These are phyloP conservation scores for Buceros bicornis DNA, from an alignment of 2,797 vertebrate species.

Conservation along the genomic window DNA sequence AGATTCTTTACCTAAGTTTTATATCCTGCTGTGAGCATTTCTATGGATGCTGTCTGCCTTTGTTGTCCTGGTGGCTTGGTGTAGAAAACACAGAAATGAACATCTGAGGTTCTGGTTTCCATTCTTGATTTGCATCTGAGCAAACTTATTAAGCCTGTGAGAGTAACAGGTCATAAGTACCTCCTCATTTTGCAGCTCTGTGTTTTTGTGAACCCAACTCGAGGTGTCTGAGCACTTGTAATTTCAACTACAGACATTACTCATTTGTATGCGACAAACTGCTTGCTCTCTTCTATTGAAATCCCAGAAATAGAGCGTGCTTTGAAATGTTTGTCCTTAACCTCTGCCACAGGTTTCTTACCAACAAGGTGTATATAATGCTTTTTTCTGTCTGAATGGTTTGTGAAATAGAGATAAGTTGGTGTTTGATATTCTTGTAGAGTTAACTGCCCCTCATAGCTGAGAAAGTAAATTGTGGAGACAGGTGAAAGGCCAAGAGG, in stretches of 20 bases:
- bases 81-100: neutral
- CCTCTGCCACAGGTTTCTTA: neutral
- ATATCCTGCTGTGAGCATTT: neutral
- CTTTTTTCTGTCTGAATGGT: neutral
- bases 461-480: constrained; percentile 14
- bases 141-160: neutral
- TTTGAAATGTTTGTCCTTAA: constrained; percentile 23
- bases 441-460: neutral
- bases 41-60: neutral
- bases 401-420: neutral
- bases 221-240: neutral
- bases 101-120: neutral
- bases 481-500: neutral
- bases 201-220: neutral
- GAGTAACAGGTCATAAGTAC: neutral
- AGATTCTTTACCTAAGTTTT: neutral
- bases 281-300: neutral
- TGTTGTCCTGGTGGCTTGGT: neutral
- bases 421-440: neutral
- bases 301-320: neutral
- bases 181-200: neutral
- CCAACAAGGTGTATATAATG: neutral
- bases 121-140: neutral
- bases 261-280: neutral
- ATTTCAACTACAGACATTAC: neutral